These are phyloP conservation scores for Pteronura brasiliensis DNA, from an alignment of 2,113 vertebrate genomes.

Conservation along the genomic window DNA sequence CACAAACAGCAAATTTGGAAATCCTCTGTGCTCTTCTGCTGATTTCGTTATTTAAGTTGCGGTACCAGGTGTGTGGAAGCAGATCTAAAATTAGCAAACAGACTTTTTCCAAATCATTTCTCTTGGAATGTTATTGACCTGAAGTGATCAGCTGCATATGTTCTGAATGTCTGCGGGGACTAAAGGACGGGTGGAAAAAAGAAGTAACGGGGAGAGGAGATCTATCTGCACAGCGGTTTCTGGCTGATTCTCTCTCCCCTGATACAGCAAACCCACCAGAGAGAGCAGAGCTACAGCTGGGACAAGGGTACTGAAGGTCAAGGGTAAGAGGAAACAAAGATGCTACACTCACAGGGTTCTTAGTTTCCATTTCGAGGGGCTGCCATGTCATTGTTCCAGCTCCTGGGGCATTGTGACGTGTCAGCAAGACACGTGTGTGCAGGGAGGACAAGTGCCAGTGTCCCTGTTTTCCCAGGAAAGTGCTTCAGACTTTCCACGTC, in stretches of 20 bases:
- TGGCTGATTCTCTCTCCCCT: neutral
- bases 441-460: neutral
- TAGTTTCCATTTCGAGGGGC: neutral
- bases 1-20: neutral
- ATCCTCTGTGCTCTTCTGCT: neutral
- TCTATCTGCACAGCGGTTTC: accelerated
- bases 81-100: neutral
- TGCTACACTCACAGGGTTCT: accelerated
- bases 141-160: neutral
- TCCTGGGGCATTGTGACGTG: neutral
- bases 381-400: neutral
- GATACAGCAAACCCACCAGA: no score
- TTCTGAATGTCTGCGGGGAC: neutral
- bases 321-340: neutral
- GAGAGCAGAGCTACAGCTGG: accelerated
- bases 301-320: neutral
- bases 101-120: neutral
- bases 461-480: neutral
- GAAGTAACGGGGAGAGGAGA: no score
- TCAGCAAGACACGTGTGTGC: neutral
- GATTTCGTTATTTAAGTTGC: neutral
- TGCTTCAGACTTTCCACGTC: neutral
- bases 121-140: neutral
- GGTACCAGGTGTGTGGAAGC: neutral
- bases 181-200: no score